Conservation (phyloP, 1,140 invertebrate species). For the Nomia melanderi region DNA sequence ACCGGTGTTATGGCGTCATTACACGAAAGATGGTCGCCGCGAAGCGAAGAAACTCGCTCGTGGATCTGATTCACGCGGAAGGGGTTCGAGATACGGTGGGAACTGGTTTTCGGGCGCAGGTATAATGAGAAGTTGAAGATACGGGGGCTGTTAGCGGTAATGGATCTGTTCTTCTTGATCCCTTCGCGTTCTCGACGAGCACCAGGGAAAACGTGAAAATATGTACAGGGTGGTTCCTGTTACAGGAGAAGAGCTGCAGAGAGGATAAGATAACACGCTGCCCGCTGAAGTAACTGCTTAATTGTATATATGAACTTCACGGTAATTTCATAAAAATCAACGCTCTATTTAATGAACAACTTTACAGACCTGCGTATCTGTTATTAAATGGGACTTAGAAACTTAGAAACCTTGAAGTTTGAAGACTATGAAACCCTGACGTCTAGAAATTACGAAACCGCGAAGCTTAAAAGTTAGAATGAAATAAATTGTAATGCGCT, state of each 20-base stretch:
- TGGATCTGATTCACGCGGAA: conserved; percentile 21
- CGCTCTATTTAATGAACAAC: too few relatives aligned
- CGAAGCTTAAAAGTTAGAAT: too few relatives aligned
- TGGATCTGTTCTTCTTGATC: conserved; percentile 11
- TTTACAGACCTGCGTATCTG: too few relatives aligned
- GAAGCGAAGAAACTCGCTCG: conserved; percentile 15
- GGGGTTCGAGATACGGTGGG: conserved; percentile 11
- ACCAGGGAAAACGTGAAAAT: background rate
- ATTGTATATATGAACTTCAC: too few relatives aligned
- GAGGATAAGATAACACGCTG: background rate
- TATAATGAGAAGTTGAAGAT: background rate
- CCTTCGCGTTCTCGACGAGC: background rate
- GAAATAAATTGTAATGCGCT: too few relatives aligned
- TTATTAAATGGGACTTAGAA: too few relatives aligned
- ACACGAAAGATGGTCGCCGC: conserved; percentile 35
- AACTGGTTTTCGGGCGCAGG: too few relatives aligned
- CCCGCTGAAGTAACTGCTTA: background rate
- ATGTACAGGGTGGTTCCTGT: background rate
- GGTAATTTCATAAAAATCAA: too few relatives aligned
- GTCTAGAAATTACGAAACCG: too few relatives aligned
- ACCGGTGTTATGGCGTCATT: conserved; percentile 36
- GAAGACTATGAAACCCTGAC: too few relatives aligned
- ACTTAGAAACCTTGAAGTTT: too few relatives aligned
- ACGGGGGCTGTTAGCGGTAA: conserved; percentile 2
- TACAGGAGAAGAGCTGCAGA: background rate